phyloP scores from a whole-genome alignment of 2,797 vertebrate genomes.

The Oreonectes daqikongensis region DNA sequence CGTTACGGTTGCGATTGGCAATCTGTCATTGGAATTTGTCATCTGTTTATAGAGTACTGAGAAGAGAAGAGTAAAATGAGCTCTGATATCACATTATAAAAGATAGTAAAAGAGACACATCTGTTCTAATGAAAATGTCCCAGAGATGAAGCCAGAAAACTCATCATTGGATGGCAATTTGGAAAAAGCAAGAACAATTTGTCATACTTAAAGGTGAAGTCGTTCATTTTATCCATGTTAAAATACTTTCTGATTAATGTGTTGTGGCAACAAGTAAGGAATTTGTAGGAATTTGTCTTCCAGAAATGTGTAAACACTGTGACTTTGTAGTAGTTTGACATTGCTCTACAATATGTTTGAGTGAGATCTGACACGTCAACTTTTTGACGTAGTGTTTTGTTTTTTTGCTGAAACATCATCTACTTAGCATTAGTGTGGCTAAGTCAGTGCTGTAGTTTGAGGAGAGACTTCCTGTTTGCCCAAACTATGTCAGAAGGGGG shows the following conservation, averaged over 20 bases:
- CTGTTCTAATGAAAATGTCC: constrained; percentile 22
- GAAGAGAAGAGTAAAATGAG: not conserved
- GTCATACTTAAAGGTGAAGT: constrained; percentile 18
- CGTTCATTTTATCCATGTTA: not conserved
- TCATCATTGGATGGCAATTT: constrained; percentile 8
- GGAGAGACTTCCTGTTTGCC: not conserved
- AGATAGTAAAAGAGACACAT: constrained; percentile 28
- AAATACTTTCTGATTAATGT: constrained; percentile 9
- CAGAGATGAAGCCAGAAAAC: not conserved
- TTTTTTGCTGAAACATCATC: too few species aligned
- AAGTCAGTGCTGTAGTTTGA: not conserved
- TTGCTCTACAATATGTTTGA: not conserved
- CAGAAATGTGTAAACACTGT: not conserved
- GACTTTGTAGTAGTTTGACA: not conserved
- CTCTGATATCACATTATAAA: constrained; percentile 22
- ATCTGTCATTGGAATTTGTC: constrained; percentile 34
- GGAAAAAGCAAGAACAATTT: constrained; percentile 22
- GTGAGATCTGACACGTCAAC: not conserved
- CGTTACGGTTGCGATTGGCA: constrained; percentile 36
- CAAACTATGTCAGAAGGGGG: not conserved
- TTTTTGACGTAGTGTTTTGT: too few species aligned
- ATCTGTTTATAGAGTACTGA: constrained; percentile 33
- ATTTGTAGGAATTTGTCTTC: not conserved
- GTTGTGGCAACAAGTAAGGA: not conserved
- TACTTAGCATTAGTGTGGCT: not conserved